Evolutionary conservation across 2,113 vertebrate species (phyloP).

Genomic region (Morphnarchus princeps): DNA sequence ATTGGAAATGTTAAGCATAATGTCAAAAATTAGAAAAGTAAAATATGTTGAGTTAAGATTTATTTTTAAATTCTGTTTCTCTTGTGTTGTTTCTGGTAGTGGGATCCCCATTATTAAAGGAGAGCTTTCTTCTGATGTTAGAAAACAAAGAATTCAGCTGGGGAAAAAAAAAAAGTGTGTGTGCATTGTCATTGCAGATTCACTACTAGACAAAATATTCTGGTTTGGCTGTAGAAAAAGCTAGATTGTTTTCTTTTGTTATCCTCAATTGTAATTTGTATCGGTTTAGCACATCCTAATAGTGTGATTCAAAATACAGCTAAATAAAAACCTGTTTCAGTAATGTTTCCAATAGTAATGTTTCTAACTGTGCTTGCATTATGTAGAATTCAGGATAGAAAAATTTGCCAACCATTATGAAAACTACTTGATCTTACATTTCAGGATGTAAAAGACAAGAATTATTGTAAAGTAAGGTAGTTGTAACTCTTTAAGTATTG

Average conservation of each 20-base stretch:
- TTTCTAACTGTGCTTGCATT: not conserved
- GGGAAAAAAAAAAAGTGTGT: not conserved
- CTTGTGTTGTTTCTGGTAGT: not conserved
- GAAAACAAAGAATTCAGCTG: not conserved
- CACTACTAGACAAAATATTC: not conserved
- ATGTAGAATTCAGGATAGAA: not conserved
- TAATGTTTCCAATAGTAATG: not conserved
- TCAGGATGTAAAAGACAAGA: not conserved
- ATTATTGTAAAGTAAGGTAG: not conserved
- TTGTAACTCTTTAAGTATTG: not conserved
- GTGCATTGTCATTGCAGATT: not conserved
- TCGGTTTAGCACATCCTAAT: not conserved
- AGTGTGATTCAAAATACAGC: not conserved
- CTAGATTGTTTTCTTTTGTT: not conserved
- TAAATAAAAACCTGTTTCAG: not conserved
- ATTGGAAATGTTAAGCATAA: not conserved
- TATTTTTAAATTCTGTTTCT: not conserved
- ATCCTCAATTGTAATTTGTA: not conserved
- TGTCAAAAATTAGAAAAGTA: not conserved
- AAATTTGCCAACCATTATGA: not conserved
- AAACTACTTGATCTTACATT: not conserved
- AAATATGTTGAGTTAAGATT: not conserved
- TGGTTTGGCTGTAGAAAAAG: not conserved
- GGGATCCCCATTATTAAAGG: not conserved
- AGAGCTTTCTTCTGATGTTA: not conserved